Evolutionary conservation across 2,888 invertebrate genomes (phyloP).

Genomic region (Monopis laevigella): DNA sequence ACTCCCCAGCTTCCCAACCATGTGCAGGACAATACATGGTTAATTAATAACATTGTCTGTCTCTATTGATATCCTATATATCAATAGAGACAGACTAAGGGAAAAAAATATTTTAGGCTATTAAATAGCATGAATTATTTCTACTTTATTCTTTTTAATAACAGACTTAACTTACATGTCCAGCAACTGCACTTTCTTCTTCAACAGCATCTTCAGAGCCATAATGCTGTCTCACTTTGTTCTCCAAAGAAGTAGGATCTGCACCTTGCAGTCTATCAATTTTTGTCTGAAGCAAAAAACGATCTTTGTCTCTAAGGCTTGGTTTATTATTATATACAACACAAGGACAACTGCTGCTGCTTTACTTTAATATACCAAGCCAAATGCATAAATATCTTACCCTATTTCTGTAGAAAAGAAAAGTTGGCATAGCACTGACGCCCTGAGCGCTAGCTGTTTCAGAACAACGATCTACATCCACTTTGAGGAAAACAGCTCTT

Average conservation of each 20-base stretch:
- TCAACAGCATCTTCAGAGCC: slow-evolving; percentile 72
- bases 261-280: slow-evolving; percentile 91
- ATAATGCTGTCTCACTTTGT: slow-evolving; percentile 89
- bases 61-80: too few species aligned
- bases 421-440: slow-evolving; percentile 98
- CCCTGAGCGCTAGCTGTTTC: slow-evolving; percentile 89
- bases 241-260: slow-evolving; percentile 82
- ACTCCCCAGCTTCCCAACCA: too few species aligned
- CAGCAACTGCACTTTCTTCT: slow-evolving; percentile 74
- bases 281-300: slow-evolving; percentile 66
- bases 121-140: too few species aligned
- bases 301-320: background rate
- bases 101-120: too few species aligned
- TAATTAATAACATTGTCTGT: too few species aligned
- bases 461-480: slow-evolving; percentile 93
- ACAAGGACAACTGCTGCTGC: too few species aligned
- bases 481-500: slow-evolving; percentile 90
- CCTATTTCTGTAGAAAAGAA: slow-evolving; percentile 91
- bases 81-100: too few species aligned
- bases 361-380: too few species aligned
- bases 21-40: too few species aligned
- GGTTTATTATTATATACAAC: background rate
- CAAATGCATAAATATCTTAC: slow-evolving; percentile 42
- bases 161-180: slow-evolving; percentile 82
- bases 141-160: too few species aligned